Evolutionary conservation across 2,888 invertebrate species (phyloP).

Genomic region (Plebejus anna): DNA sequence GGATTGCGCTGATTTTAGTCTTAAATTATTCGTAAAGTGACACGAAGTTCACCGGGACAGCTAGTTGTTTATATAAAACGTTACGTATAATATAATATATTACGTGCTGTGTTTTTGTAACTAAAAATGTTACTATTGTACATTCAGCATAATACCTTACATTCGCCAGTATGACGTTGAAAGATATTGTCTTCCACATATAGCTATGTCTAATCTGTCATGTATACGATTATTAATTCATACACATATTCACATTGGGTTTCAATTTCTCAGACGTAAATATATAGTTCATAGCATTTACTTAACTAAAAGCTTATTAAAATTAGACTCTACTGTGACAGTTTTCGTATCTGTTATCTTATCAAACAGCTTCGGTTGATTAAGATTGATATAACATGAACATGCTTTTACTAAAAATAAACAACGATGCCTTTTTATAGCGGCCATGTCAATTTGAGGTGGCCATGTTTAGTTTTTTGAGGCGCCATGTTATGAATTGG

Average conservation of each 20-base stretch:
- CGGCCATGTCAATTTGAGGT: background rate
- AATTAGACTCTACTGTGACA: background rate
- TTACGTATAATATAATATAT: too few relatives aligned
- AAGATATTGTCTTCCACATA: background rate
- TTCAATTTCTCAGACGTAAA: constrained; percentile 17
- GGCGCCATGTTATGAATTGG: constrained; percentile 3
- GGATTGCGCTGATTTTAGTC: too few relatives aligned
- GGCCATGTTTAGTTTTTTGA: constrained; percentile 3
- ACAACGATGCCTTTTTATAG: constrained; percentile 8
- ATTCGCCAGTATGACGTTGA: background rate
- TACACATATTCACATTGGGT: background rate
- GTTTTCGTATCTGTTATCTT: constrained; percentile 3
- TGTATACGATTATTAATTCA: background rate
- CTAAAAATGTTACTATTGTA: too few relatives aligned
- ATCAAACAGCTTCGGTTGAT: background rate
- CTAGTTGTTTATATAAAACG: too few relatives aligned
- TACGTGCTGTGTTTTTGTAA: too few relatives aligned
- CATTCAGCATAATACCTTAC: too few relatives aligned
- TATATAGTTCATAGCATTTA: constrained; percentile 11
- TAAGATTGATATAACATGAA: constrained; percentile 13
- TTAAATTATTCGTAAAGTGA: too few relatives aligned
- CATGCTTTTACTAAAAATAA: constrained; percentile 17
- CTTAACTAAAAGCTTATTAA: constrained; percentile 17
- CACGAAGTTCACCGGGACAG: too few relatives aligned
- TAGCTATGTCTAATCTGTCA: background rate